Base-by-base conservation (phyloP, 2,113 vertebrate species). In the Arenaria interpres region DNA sequence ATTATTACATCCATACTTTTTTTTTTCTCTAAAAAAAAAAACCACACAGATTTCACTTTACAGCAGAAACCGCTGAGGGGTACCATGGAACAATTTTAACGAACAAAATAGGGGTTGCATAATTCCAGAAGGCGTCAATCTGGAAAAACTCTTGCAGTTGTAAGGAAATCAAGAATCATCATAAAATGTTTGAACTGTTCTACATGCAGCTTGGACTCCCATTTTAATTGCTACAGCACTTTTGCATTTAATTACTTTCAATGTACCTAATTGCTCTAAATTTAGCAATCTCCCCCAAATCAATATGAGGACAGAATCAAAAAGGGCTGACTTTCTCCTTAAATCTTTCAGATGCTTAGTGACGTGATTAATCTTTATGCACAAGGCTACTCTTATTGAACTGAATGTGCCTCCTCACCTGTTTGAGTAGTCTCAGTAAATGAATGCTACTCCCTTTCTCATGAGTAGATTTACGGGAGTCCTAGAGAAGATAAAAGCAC, bases 221-320 rank as follows among this genome's bases (percentile, higher is more conserved):
- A 69, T 69, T 92, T 90, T 94, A 97, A 97, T 90, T 94, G 83
- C 89, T 92, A 62, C 53, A 87, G 90, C 84, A 87, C 94, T 94
- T 97, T 89, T 82, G 90, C 86, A 85, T 95, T 96, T 92, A 90
- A 97, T 95, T 90, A 95, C 86, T 87, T 94, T 72, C 90, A 95
- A 45, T 78, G 76, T 92, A 85, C 68, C 90, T 94, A 97, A 97
- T 85, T 96, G 92, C 90, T 95, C 90, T 95, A 95, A 96, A 96
- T 94, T 96, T 94, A 94, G 85, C 88, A 72, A 78, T 95, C 95
- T 95, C 69, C 76, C 72, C 72, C 64, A 16, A 93, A 96, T 97
- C 97, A 94, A 92, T 96, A 93, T 35, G 46, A 93, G 90, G 64
- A 94, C 95, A 93, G 92, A 97, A 93, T 94, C 83, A 95, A 95